These are phyloP conservation scores for Volucella inflata DNA, from an alignment of 2,888 invertebrate species.

Conservation along the genomic window DNA sequence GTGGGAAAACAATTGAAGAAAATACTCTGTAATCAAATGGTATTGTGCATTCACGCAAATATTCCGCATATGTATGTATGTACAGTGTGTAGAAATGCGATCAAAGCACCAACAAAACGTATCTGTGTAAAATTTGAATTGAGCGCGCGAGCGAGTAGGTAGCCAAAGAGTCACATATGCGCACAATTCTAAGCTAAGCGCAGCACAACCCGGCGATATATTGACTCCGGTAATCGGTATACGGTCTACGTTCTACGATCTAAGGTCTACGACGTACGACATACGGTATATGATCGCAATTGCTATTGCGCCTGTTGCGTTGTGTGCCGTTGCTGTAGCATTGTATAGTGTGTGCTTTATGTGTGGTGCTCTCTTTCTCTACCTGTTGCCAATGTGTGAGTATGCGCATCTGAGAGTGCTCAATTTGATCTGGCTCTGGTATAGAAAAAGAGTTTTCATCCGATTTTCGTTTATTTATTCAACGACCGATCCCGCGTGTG, in stretches of 20 bases:
- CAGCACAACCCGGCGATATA: conserved; percentile 40
- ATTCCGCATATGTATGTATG: conserved; percentile 59
- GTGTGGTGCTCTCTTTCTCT: conserved; percentile 72
- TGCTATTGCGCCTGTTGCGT: conserved; percentile 55
- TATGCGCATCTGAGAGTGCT: conserved; percentile 72
- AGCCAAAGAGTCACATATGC: conserved; percentile 59
- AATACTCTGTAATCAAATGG: conserved; percentile 66
- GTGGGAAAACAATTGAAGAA: conserved; percentile 71
- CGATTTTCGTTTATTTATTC: conserved; percentile 83
- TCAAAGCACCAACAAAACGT: conserved; percentile 29
- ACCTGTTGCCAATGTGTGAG: conserved; percentile 59
- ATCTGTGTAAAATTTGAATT: conserved; percentile 57
- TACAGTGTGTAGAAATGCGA: conserved; percentile 57
- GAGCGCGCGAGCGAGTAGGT: conserved; percentile 63
- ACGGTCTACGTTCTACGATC: too few relatives aligned
- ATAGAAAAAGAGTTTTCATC: conserved; percentile 76
- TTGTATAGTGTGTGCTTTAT: conserved; percentile 50
- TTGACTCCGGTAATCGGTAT: neutral
- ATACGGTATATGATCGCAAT: conserved; percentile 41
- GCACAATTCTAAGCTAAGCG: conserved; percentile 53
- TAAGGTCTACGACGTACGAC: too few relatives aligned
- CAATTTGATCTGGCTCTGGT: conserved; percentile 60
- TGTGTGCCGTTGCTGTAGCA: conserved; percentile 22
- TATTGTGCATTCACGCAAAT: conserved; percentile 74
- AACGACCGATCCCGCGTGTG: conserved; percentile 83